Conservation (phyloP, 2,797 vertebrate species). For the Pseudocheirus occidentalis region DNA sequence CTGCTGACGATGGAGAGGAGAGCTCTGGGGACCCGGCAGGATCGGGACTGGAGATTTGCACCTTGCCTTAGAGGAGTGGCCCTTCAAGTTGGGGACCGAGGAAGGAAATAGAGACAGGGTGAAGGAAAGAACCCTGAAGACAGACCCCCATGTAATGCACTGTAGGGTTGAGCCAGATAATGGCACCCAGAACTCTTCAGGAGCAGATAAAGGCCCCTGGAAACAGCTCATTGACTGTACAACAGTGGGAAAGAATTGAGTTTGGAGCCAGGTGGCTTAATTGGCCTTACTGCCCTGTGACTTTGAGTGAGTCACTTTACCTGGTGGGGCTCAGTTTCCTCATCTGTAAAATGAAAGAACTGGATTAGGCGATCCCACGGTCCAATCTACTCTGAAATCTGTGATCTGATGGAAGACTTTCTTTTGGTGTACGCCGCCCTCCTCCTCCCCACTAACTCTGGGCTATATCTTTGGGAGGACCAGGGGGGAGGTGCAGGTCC, state of each 20-base stretch:
- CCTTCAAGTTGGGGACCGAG: background rate
- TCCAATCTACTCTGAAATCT: background rate
- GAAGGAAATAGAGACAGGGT: background rate
- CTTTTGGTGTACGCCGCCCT: background rate
- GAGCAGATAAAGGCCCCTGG: background rate
- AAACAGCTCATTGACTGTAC: background rate
- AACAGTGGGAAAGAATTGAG: background rate
- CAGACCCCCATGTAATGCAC: background rate
- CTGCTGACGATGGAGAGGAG: background rate
- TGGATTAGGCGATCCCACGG: background rate
- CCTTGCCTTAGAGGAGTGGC: background rate
- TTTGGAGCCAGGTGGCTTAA: background rate
- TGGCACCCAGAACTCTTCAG: background rate
- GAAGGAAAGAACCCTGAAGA: background rate
- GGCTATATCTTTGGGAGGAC: background rate
- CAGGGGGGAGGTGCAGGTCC: background rate
- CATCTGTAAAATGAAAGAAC: background rate
- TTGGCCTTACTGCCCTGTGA: background rate
- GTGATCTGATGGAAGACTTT: background rate
- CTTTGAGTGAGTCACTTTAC: background rate
- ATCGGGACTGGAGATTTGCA: background rate
- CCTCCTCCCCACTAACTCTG: background rate
- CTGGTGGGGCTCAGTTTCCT: background rate
- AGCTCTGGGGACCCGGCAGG: background rate
- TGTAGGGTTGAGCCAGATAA: background rate